Evolutionary conservation across 1,140 invertebrate species (phyloP), one percentile per base, ranked within the genome.

Genomic region (Pogonognathellus flavescens): DNA sequence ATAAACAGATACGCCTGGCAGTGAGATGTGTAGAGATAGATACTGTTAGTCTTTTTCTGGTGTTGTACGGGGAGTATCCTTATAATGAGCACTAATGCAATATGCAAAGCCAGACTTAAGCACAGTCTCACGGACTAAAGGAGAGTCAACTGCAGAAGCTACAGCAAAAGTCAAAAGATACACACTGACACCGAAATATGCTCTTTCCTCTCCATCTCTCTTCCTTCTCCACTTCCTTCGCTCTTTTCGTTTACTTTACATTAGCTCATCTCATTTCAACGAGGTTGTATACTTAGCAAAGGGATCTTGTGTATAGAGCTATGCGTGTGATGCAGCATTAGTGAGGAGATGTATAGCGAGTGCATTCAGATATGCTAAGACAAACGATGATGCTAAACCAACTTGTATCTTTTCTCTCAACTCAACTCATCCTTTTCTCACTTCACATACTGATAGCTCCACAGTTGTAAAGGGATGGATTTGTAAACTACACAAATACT

Each of bases 81-180:
- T 76, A 76, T 76, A 76, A 76, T 76, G 70, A 76, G 70, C 41
- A n/a, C 70, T 76, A 76, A 49, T 76, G 70, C 70, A 76, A 50
- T 76, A 76, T 76, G 70, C 70, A 50, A 76, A 76, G 41, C 14
- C 70, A 50, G 22, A 70, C 20, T 41, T 41, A 31, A 25, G 66
- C 13, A 16, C 5, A 20, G 41, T 9, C 53, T 57, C n/a, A 57
- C 53, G n/a, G 53, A 57, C 2, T 57, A 9, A 13, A 57, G 11
- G n/a, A n/a, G 11, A n/a, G 53, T 14, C 53, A 57, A n/a, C 53
- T n/a, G 10, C n/a, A 57, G 2, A 57, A 57, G 11, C 11, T 57
- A 57, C 53, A 57, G 2, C 53, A 57, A 13, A 57, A 41, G 31
- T 41, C 53, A 14, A 57, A 57, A 13, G 31, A 18, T 76, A 76